Evolutionary conservation across 2,797 vertebrate species (phyloP).

Genomic region (Galagoides demidoff): DNA sequence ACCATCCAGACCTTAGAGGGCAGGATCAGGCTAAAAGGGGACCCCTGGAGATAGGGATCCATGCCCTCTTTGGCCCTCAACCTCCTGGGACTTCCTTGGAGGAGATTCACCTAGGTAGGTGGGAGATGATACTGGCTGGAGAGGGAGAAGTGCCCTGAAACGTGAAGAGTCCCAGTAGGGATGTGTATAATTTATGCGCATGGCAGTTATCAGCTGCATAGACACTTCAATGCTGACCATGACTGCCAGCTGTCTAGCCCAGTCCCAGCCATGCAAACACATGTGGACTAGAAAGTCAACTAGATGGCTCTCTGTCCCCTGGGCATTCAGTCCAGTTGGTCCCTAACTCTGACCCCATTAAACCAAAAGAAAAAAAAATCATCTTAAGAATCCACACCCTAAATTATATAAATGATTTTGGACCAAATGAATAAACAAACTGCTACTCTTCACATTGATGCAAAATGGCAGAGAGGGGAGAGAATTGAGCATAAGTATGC

Average conservation of each 20-base stretch:
- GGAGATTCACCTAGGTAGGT: slow-evolving; percentile 42
- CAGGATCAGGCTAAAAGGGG: slow-evolving; percentile 46
- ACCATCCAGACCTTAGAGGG: slow-evolving; percentile 56
- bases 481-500: background rate
- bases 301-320: slow-evolving; percentile 83
- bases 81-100: slow-evolving; percentile 49
- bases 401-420: slow-evolving; percentile 75
- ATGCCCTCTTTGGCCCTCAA: background rate
- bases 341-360: slow-evolving; percentile 58
- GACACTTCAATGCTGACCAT: slow-evolving; percentile 87
- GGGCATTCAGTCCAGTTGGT: slow-evolving; percentile 67
- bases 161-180: slow-evolving; percentile 85
- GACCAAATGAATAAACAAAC: slow-evolving; percentile 82
- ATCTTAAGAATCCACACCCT: slow-evolving; percentile 84
- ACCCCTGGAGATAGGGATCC: slow-evolving; percentile 14
- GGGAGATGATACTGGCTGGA: slow-evolving; percentile 64
- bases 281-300: slow-evolving; percentile 87
- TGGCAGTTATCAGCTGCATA: slow-evolving; percentile 99
- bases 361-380: slow-evolving; percentile 77
- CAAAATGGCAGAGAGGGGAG: slow-evolving; percentile 83
- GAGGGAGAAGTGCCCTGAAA: slow-evolving; percentile 85
- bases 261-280: slow-evolving; percentile 93
- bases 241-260: slow-evolving; percentile 92
- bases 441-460: slow-evolving; percentile 85
- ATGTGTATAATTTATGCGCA: slow-evolving; percentile 92